Percentiles rank a stretch among this genome's conserved stretches.
Conservation (phyloP, 2,113 vertebrate species). For the Beaufortia kweichowensis region DNA sequence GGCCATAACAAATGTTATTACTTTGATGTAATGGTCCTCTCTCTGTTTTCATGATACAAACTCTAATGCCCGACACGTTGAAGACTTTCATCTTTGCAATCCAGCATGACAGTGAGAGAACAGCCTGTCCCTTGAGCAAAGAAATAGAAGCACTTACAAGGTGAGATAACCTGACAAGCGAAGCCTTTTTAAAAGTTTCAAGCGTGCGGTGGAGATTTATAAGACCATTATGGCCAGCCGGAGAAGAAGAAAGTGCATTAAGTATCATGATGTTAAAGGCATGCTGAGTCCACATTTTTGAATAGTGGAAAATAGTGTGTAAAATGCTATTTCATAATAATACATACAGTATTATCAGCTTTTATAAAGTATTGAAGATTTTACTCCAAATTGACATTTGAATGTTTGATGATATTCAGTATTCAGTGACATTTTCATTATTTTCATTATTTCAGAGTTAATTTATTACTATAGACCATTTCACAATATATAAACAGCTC, state of each 20-base stretch:
- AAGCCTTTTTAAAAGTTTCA: not conserved
- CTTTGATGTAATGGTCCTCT: constrained; percentile 25
- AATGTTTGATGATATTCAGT: too few species aligned
- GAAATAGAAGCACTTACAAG: constrained; percentile 29
- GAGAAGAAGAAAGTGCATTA: not conserved
- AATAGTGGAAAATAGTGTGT: not conserved
- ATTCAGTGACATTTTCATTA: too few species aligned
- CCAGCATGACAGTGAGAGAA: not conserved
- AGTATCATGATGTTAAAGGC: not conserved
- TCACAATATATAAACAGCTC: too few species aligned
- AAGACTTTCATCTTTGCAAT: constrained; percentile 27
- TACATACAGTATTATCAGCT: too few species aligned
- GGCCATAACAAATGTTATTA: constrained; percentile 34
- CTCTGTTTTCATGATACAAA: constrained; percentile 31
- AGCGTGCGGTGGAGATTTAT: not conserved
- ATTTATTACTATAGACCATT: too few species aligned
- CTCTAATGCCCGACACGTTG: not conserved
- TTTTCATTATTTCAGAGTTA: too few species aligned
- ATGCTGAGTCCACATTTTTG: not conserved
- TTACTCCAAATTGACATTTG: too few species aligned
- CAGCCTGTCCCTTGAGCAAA: not conserved
- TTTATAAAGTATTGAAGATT: too few species aligned
- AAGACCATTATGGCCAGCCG: not conserved
- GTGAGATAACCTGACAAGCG: constrained; percentile 29
- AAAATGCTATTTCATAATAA: not conserved